Conservation (phyloP, 2,888 invertebrate species). For the Nomada goodeniana region DNA sequence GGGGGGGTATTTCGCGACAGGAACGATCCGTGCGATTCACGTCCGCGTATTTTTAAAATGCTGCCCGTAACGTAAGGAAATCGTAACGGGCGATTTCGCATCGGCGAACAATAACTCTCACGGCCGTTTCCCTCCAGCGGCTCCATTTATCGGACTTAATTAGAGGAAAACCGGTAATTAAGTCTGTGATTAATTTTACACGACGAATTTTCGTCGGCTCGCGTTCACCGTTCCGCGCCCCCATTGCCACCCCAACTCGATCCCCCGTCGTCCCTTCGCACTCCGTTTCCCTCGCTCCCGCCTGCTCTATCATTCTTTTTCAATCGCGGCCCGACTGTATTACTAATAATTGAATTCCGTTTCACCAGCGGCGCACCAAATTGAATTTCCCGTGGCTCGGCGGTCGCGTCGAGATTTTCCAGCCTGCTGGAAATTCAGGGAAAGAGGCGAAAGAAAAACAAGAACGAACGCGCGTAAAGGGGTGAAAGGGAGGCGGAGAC, state of each 20-base stretch:
- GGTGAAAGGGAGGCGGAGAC: background rate
- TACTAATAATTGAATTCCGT: conserved; percentile 72
- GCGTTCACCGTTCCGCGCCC: conserved; percentile 18
- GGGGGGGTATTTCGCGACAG: too few species aligned
- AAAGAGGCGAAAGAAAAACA: conserved; percentile 2
- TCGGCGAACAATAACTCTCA: conserved; percentile 25
- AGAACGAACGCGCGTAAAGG: background rate
- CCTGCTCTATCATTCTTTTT: conserved; percentile 54
- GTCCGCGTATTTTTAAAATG: too few species aligned
- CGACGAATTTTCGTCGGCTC: conserved; percentile 52
- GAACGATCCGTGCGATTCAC: too few species aligned
- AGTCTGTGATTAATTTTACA: conserved; percentile 65
- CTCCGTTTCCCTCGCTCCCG: background rate
- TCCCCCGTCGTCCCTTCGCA: background rate
- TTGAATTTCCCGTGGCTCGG: conserved; percentile 61
- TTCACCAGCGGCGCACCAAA: conserved; percentile 61
- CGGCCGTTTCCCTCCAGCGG: conserved; percentile 15
- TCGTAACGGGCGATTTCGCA: conserved; percentile 15
- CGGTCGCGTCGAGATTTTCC: conserved; percentile 59
- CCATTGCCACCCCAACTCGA: conserved; percentile 10
- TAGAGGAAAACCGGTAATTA: conserved; percentile 62
- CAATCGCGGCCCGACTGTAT: conserved; percentile 62
- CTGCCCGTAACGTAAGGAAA: background rate
- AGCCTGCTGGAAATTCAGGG: conserved; percentile 52
- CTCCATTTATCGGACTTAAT: conserved; percentile 53